Base-by-base conservation (phyloP, 2,888 invertebrate genomes). In the Leptopilina myrica region DNA sequence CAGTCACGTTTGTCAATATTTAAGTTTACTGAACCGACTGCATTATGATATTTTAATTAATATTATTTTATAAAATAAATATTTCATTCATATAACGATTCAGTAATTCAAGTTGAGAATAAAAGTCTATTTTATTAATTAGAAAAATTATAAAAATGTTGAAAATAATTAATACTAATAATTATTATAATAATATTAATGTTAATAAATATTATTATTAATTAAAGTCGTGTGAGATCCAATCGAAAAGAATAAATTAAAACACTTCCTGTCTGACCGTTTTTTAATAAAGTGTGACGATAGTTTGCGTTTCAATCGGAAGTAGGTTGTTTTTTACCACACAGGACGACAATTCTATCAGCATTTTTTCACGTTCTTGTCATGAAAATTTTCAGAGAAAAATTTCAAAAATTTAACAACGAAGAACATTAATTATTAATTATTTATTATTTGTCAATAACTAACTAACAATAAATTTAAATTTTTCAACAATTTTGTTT, bases 251-350 rank as follows among this genome's bases (percentile, higher is more conserved):
- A 59, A 59, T n/a, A 59, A 59, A 59, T n/a, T 15, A 62, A 20
- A 9, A 62, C 15, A 62, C 69, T 53, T 53, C 53, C 69, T 69
- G 69, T 9, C n/a, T 53, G 59, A 67, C 15, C 67, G 46, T 76
- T 76, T 62, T 80, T 78, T 76, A 59, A 49, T 64, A 73, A 20
- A 64, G 53, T 65, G 69, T 76, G 77, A 65, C 73, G 56, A 20
- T 49, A 20, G 64, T 20, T 64, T 75, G 26, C 56, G 20, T 33
- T 33, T 6, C 33, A 77, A 40, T 84, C 80, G 83, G 78, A 82
- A 83, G 82, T 78, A 75, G 67, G 7, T 43, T 6, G 8, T 8
- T 75, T 73, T 76, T 82, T 77, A 82, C 62, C 83, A 76, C 76
- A 77, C 73, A 76, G 20, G 73, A 76, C 40, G 12, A 67, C 77